Base-by-base conservation (phyloP, 2,888 invertebrate genomes). In the Ophion slaviceki region DNA sequence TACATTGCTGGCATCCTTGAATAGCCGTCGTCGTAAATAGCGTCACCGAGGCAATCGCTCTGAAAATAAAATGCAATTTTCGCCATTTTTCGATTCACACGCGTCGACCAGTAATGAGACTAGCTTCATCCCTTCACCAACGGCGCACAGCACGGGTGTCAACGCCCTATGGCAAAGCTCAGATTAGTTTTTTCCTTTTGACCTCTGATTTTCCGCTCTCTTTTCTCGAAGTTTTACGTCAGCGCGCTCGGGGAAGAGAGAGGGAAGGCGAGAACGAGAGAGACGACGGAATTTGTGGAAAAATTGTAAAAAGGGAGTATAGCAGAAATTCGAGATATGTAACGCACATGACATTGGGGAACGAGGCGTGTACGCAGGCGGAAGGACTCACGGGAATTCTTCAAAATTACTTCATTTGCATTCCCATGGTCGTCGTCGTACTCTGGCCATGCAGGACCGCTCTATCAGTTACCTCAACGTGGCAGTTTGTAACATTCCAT, bases 351-450 rank as follows among this genome's bases (percentile, higher is more conserved):
- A 80, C 57, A 74, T 80, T 80, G 80, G 64, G 61, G 75, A 81
- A 82, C 72, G 74, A 71, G 82, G 62, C 70, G 78, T 40, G 66
- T 79, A 72, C 82, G 66, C 70, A 76, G 45, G 85, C 72, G 80
- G 79, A 75, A 89, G 86, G 78, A 83, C 91, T 84, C 90, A 78
- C 67, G 83, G 88, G 90, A 89, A 89, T 88, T 87, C 89, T 90
- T 87, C 88, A 84, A 89, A 92, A 91, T 92, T 89, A 90, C 89
- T 90, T 92, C 90, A 92, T 92, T 90, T 92, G 90, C 87, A 88
- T 88, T 86, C 84, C 81, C 84, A 83, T 86, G 83, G 82, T 66
- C 75, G 81, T 85, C 78, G 78, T 78, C 72, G 78, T 80, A n/a
- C 68, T 70, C 61, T 66, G 64, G 75, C 75, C 28, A 66, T 70